These are phyloP conservation scores for Melipona beecheii DNA, from an alignment of 2,888 invertebrate genomes.

Conservation along the genomic window DNA sequence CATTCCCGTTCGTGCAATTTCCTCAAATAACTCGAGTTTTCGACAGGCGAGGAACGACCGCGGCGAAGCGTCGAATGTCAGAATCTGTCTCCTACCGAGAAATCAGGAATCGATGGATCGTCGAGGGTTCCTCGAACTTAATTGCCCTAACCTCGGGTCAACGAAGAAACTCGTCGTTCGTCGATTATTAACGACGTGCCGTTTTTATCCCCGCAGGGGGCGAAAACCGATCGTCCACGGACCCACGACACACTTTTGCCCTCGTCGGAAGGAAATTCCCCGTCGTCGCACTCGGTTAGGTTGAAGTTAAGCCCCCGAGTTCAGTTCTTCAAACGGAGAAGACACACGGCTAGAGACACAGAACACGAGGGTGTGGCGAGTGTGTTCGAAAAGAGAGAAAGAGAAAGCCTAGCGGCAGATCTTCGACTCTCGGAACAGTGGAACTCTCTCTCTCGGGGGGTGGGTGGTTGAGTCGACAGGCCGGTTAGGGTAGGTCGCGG, in stretches of 20 bases:
- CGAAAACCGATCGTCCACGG: slow-evolving; percentile 28
- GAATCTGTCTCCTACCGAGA: neutral
- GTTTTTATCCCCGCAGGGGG: slow-evolving; percentile 25
- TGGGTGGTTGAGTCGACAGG: slow-evolving; percentile 22
- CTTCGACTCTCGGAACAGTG: slow-evolving; percentile 34
- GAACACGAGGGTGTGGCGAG: neutral
- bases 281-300: neutral
- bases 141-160: slow-evolving; percentile 29
- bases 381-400: slow-evolving; percentile 48
- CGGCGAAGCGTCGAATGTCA: too few relatives aligned
- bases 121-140: neutral
- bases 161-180: slow-evolving; percentile 19
- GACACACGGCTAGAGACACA: neutral
- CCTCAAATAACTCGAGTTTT: too few relatives aligned
- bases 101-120: neutral
- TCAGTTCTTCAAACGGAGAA: slow-evolving; percentile 28
- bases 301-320: too few relatives aligned
- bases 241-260: slow-evolving; percentile 64
- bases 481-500: slow-evolving; percentile 65
- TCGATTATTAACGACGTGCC: slow-evolving; percentile 58
- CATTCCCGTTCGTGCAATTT: too few relatives aligned
- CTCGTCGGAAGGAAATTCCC: slow-evolving; percentile 51
- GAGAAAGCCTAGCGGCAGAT: slow-evolving; percentile 12
- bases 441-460: neutral
- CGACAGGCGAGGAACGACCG: too few relatives aligned